Base-by-base conservation (phyloP, 2,888 invertebrate genomes). In the Kryphioiulus occultus region DNA sequence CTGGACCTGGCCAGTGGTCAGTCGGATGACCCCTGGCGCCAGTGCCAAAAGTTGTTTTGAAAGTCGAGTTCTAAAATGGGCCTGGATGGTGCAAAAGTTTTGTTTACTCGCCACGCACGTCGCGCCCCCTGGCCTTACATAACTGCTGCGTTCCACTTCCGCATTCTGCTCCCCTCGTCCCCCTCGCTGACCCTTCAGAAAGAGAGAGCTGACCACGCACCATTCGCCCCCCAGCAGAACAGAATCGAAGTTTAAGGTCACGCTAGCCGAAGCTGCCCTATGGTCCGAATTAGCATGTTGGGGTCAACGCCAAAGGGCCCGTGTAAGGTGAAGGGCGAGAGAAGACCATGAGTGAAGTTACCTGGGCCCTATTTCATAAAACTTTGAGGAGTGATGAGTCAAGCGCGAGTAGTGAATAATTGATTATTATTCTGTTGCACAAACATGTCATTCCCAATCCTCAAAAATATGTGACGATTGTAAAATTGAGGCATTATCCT, bases 111-210 rank as follows among this genome's bases (percentile, higher is more conserved):
- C n/a, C n/a, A 53, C 2, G 53, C 53, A 53, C 5, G 53, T 53
- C 53, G 53, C 53, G n/a, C 53, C 53, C 53, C 53, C 53, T 53
- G 53, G n/a, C 53, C 53, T 53, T 53, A n/a, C 53, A 53, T 53
- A 53, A 53, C 53, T 53, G 47, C 42, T 10, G 42, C 42, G 42
- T 42, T 2, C 53, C 53, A 53, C 53, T 53, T 53, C 53, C 53
- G 53, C 53, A 53, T 53, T 53, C 53, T 53, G 53, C 53, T 17
- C 53, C 53, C 53, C 53, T 53, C 53, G n/a, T n/a, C n/a, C 53
- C 53, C 44, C 44, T 44, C n/a, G 53, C 1, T 53, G 53, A 53
- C 53, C 53, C 53, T 53, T 53, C 5, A n/a, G 53, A 12, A n/a
- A 53, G 53, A n/a, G 19, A 53, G 53, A 53, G 53, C 53, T 53